Evolutionary conservation across 64 coral and sea anemone species (phyloP).

Genomic region (Actinia tenebrosa): DNA sequence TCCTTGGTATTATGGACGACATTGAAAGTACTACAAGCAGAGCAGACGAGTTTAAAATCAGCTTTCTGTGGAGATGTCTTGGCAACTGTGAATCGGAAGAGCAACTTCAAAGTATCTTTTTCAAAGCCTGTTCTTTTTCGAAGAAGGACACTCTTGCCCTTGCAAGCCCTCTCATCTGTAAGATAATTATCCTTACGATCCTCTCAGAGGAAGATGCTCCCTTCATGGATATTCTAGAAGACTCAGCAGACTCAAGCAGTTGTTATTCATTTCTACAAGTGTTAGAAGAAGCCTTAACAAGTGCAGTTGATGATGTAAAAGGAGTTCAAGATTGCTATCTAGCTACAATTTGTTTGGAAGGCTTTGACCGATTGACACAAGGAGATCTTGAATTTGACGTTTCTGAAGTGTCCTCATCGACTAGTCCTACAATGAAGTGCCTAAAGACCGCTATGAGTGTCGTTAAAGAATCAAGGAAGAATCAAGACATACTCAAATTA

Average conservation of each 20-base stretch:
- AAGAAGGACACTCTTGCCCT: background rate
- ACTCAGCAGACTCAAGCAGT: background rate
- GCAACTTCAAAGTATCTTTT: background rate
- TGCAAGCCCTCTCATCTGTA: background rate
- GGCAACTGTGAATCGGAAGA: background rate
- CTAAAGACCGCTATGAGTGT: conserved; percentile 43
- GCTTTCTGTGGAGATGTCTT: conserved; percentile 2
- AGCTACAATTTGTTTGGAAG: background rate
- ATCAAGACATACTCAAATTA: background rate
- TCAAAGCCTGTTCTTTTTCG: background rate
- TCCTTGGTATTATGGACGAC: background rate
- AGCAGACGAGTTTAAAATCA: conserved; percentile 10
- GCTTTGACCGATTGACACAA: background rate
- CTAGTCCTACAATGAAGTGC: conserved; percentile 30
- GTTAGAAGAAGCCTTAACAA: background rate
- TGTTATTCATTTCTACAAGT: background rate
- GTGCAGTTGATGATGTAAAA: background rate
- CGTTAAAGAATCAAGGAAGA: background rate
- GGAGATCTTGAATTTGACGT: background rate
- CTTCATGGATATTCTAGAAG: background rate
- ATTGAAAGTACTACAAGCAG: background rate
- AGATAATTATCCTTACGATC: background rate
- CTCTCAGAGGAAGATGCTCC: background rate
- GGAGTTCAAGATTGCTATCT: background rate
- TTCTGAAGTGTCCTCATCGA: conserved; percentile 36